Conservation (phyloP, 2,888 invertebrate species). For the Drosophila ochracea region DNA sequence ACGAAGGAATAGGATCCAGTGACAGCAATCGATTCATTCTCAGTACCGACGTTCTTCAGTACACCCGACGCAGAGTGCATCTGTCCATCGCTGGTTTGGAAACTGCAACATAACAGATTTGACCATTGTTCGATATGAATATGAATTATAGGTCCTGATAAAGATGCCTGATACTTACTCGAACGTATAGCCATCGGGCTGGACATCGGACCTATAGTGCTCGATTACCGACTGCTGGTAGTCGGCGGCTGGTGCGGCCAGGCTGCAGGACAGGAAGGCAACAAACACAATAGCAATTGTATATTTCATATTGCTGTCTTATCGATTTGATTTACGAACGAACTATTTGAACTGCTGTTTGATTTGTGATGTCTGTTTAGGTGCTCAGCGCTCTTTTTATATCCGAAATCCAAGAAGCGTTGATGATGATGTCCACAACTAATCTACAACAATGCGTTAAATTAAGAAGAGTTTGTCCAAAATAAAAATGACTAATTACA, state of each 20-base stretch:
- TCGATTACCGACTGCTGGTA: slow-evolving; percentile 66
- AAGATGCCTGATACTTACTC: slow-evolving; percentile 84
- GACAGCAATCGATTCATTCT: slow-evolving; percentile 86
- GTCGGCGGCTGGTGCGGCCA: slow-evolving; percentile 77
- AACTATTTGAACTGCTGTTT: slow-evolving; percentile 43
- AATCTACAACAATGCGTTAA: slow-evolving; percentile 34
- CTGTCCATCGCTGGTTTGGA: slow-evolving; percentile 86
- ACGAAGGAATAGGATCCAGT: slow-evolving; percentile 86
- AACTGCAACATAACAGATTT: slow-evolving; percentile 39
- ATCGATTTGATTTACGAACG: slow-evolving; percentile 22
- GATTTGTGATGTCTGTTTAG: slow-evolving; percentile 62
- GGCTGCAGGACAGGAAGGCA: slow-evolving; percentile 74
- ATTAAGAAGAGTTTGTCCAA: slow-evolving; percentile 64
- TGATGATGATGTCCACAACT: slow-evolving; percentile 44
- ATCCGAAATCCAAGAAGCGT: slow-evolving; percentile 30
- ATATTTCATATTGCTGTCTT: slow-evolving; percentile 74
- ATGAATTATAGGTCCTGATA: not conserved
- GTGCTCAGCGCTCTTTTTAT: slow-evolving; percentile 62
- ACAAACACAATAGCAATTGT: slow-evolving; percentile 75
- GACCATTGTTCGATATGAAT: not conserved
- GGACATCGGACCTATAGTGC: slow-evolving; percentile 86
- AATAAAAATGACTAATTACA: slow-evolving; percentile 79
- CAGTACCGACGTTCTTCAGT: slow-evolving; percentile 86
- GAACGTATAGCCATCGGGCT: slow-evolving; percentile 87
- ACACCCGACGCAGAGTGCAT: slow-evolving; percentile 86